Base-by-base conservation (phyloP, 2,113 vertebrate genomes). In the Alces alces region DNA sequence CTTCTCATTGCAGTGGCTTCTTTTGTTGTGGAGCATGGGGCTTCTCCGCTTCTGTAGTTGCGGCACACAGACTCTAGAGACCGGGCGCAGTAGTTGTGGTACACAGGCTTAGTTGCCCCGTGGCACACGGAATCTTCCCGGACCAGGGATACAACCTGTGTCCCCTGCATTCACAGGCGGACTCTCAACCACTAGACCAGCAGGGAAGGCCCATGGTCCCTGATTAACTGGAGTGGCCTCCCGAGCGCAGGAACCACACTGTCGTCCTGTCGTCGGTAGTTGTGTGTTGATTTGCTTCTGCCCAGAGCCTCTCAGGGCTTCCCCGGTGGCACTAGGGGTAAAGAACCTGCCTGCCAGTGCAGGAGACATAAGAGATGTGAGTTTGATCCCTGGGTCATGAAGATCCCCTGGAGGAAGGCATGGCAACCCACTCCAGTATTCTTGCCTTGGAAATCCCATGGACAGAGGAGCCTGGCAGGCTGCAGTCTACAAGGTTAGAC, bases 171-270 rank as follows among this genome's bases (percentile, higher is more conserved):
- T 73, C 5, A 2, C 66, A 73, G 66, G 19, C 19, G 0, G 66
- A 73, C n/a, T 73, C n/a, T 70, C n/a, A 73, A 39, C 66, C 66
- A 23, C 66, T 21, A 23, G n/a, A 73, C 10, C n/a, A 73, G n/a
- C 66, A 39, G n/a, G n/a, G n/a, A 73, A 73, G 19, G 66, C 10
- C 66, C 54, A 3, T 73, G 66, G 19, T 23, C n/a, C n/a, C 66
- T 23, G n/a, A 23, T 39, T 39, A 27, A 39, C 30, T 10, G 17
- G 10, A 64, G 47, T 25, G 36, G 52, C 80, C 43, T 78, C 57
- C 70, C 2, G 14, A 0, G 57, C 1, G 12, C 23, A 36, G 78
- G 9, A 17, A 30, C 50, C 6, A 1, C 0, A 1, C 27, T 10
- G 5, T 27, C 30, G 76, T 79, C 10, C 12, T 39, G 19, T 70